These are phyloP conservation scores for Aptenodytes forsteri DNA, from an alignment of 2,113 vertebrate genomes.

Conservation along the genomic window DNA sequence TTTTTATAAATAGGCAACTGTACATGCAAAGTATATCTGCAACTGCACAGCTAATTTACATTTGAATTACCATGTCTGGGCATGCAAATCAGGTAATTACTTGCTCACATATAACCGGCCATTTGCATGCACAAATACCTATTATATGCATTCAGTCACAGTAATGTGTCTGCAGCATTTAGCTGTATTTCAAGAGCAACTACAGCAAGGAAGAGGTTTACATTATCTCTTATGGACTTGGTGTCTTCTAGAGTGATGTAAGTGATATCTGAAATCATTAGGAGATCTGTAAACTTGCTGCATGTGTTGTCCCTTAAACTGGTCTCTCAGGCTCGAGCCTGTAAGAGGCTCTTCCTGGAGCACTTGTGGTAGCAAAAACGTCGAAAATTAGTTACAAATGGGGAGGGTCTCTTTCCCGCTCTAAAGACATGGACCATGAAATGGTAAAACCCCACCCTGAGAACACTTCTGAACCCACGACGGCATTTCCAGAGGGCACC, in stretches of 20 bases:
- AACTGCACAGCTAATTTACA: conserved; percentile 59
- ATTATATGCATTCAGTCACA: conserved; percentile 56
- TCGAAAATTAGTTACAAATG: background rate
- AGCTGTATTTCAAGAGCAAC: conserved; percentile 22
- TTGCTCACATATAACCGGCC: conserved; percentile 43
- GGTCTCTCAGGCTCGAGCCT: background rate
- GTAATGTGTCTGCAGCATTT: conserved; percentile 37
- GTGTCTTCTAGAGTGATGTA: background rate
- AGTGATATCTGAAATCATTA: conserved; percentile 7
- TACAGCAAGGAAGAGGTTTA: conserved; percentile 23
- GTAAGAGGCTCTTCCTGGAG: background rate
- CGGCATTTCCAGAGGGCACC: background rate
- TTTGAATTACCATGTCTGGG: conserved; percentile 66
- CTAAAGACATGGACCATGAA: background rate
- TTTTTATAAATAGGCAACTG: conserved; percentile 29
- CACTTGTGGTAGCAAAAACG: background rate
- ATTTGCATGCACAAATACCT: conserved; percentile 65
- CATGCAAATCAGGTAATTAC: conserved; percentile 69
- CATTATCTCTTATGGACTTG: conserved; percentile 11
- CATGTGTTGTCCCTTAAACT: background rate
- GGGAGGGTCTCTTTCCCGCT: background rate
- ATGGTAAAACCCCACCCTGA: background rate
- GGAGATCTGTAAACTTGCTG: background rate
- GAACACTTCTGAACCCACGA: rapidly evolving
- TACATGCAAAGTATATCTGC: conserved; percentile 39